A percentile compares a stretch with the other conserved stretches of the same genome.
These are phyloP conservation scores for Rhopilema esculentum DNA, from an alignment of 30 jellyfish, hydroid and myxozoan genomes.

Conservation along the genomic window DNA sequence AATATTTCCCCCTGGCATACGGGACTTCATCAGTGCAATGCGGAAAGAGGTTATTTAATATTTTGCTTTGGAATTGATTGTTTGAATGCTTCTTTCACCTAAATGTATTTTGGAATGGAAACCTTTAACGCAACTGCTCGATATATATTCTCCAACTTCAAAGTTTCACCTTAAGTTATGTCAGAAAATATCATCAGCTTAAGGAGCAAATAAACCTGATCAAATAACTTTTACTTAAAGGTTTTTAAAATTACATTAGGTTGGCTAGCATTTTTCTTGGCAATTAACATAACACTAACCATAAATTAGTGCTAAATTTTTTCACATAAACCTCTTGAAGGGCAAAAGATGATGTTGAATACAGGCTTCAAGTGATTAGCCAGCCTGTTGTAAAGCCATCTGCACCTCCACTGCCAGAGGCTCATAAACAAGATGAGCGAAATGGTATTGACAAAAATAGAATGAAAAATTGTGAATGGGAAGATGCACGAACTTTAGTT, in stretches of 20 bases:
- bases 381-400: constrained; percentile 35
- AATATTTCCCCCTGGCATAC: too few species aligned
- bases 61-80: neutral
- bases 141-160: neutral
- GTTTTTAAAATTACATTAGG: too few species aligned
- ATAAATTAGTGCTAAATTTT: too few species aligned
- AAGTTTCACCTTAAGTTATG: too few species aligned
- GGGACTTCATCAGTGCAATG: too few species aligned
- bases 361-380: constrained; percentile 43
- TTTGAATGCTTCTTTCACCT: neutral
- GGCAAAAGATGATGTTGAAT: constrained; percentile 62
- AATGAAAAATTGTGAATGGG: constrained; percentile 35
- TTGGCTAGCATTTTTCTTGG: too few species aligned
- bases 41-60: too few species aligned
- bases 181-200: too few species aligned
- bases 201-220: too few species aligned
- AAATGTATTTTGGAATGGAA: neutral
- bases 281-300: too few species aligned
- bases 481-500: constrained; percentile 70
- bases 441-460: neutral
- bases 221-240: too few species aligned
- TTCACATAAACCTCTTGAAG: neutral
- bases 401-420: constrained; percentile 57
- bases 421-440: neutral
- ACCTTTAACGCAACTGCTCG: neutral